Evolutionary conservation across 1,140 invertebrate species (phyloP).

Genomic region (Leguminivora glycinivorella): DNA sequence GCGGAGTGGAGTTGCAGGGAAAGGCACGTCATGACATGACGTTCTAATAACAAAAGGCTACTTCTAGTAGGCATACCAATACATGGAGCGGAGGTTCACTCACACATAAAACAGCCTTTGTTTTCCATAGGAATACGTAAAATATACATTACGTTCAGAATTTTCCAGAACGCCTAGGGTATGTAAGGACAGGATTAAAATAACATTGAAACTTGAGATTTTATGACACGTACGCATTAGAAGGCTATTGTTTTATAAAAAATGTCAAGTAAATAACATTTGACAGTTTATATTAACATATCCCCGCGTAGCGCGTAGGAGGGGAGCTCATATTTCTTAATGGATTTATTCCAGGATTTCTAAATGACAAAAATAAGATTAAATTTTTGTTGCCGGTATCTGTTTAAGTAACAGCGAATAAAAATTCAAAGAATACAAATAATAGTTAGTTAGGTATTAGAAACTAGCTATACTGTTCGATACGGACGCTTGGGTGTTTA

Average conservation of each 20-base stretch:
- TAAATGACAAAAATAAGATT: no score
- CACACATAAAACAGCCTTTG: neutral
- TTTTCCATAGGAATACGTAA: neutral
- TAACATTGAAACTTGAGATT: constrained; percentile 4
- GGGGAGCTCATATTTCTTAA: neutral
- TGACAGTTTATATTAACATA: constrained; percentile 14
- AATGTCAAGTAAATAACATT: neutral
- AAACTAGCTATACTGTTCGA: no score
- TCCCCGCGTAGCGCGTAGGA: neutral
- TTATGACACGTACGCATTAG: neutral
- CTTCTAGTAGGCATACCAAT: neutral
- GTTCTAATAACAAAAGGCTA: neutral
- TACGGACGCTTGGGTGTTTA: no score
- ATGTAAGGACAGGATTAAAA: neutral
- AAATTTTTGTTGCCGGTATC: no score
- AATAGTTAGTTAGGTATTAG: no score
- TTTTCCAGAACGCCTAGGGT: constrained; percentile 1
- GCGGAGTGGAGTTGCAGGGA: neutral
- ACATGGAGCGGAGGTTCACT: neutral
- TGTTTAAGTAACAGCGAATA: no score
- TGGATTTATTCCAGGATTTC: no score
- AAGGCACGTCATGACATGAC: neutral
- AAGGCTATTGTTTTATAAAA: neutral
- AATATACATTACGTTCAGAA: neutral
- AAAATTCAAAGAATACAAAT: no score